These are phyloP conservation scores for Rachycentron canadum DNA, from an alignment of 2,797 vertebrate species.

Conservation along the genomic window DNA sequence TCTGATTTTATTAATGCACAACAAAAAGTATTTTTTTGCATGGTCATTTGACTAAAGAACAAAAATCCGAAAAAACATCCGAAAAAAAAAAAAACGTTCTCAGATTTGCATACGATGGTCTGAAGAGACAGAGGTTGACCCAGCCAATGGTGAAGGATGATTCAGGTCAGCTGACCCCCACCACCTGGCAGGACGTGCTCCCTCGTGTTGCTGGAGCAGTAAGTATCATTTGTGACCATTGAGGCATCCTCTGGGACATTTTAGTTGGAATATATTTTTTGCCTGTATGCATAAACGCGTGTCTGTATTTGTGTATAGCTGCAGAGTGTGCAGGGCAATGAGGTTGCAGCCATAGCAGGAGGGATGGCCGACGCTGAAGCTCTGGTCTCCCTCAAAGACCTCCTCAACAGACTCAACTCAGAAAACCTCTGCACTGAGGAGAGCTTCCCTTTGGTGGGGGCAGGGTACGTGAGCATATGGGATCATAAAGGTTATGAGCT, in stretches of 20 bases:
- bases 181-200: conserved; percentile 95
- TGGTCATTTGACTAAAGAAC: neutral
- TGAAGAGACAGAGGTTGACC: conserved; percentile 96
- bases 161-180: conserved; percentile 89
- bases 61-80: neutral
- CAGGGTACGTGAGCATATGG: conserved; percentile 73
- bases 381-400: conserved; percentile 93
- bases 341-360: conserved; percentile 92
- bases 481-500: neutral
- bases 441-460: conserved; percentile 90
- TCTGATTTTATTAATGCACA: too few relatives aligned
- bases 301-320: conserved; percentile 78
- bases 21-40: neutral
- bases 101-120: conserved; percentile 95
- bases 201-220: conserved; percentile 92
- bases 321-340: conserved; percentile 89
- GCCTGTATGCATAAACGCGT: neutral
- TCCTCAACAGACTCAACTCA: conserved; percentile 92
- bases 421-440: conserved; percentile 96
- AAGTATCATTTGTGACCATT: conserved; percentile 66
- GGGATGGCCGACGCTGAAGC: conserved; percentile 96
- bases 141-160: conserved; percentile 93
- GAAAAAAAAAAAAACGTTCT: too few relatives aligned
- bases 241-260: neutral
- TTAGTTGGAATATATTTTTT: neutral